Evolutionary conservation across 1,140 invertebrate species (phyloP).

Genomic region (Fopius arisanus): DNA sequence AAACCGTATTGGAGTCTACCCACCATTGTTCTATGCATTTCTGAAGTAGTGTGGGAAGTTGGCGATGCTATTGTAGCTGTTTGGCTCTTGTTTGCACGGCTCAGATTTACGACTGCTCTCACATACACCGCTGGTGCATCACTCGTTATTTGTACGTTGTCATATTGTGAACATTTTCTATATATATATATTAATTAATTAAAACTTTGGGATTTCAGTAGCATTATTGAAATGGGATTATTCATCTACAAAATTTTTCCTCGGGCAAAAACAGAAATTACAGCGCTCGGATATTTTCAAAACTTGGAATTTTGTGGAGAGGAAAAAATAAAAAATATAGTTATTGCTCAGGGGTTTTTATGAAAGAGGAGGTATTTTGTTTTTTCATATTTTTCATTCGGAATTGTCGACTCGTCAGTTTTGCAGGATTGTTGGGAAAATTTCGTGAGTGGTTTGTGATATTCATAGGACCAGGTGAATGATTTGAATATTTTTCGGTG

Average conservation of each 20-base stretch:
- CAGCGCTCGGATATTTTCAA: too few species aligned
- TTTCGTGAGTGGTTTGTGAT: too few species aligned
- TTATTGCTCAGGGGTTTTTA: too few species aligned
- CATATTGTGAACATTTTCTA: background rate
- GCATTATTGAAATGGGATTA: background rate
- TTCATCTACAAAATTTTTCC: background rate
- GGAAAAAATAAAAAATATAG: too few species aligned
- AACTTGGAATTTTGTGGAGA: too few species aligned
- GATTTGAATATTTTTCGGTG: too few species aligned
- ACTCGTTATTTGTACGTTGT: conserved; percentile 40
- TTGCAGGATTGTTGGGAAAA: too few species aligned
- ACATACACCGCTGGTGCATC: conserved; percentile 32
- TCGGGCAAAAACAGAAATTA: too few species aligned
- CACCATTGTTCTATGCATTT: conserved; percentile 41
- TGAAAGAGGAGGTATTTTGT: too few species aligned
- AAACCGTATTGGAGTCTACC: conserved; percentile 47
- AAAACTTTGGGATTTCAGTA: background rate
- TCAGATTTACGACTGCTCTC: conserved; percentile 35
- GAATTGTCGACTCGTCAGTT: too few species aligned
- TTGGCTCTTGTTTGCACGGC: conserved; percentile 43
- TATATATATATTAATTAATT: background rate
- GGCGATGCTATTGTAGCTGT: conserved; percentile 38
- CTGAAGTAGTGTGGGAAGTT: conserved; percentile 41
- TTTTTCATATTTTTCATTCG: too few species aligned
- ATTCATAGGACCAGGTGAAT: too few species aligned